phyloP scores from a whole-genome alignment of 2,113 vertebrate genomes.

The Vimba vimba region DNA sequence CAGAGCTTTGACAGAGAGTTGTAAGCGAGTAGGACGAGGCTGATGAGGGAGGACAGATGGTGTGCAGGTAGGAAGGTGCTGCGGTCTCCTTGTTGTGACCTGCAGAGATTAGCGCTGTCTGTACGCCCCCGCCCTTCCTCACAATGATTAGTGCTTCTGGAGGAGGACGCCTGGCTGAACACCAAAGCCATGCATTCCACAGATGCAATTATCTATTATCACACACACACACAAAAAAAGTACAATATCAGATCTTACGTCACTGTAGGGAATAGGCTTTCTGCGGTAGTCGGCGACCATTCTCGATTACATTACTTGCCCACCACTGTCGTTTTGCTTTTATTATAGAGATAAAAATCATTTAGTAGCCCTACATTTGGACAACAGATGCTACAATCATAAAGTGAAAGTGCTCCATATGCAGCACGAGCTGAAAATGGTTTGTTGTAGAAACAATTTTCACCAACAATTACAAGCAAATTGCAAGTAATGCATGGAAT shows the following conservation, averaged over 20 bases:
- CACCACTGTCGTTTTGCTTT: too few species aligned
- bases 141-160: conserved; percentile 29
- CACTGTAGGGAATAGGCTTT: neutral
- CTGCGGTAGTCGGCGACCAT: too few species aligned
- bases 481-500: too few species aligned
- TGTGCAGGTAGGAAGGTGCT: conserved; percentile 59
- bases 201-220: conserved; percentile 6
- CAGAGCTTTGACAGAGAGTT: conserved; percentile 18
- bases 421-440: too few species aligned
- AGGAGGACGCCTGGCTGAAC: conserved; percentile 17
- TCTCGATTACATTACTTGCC: too few species aligned
- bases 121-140: neutral
- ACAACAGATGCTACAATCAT: too few species aligned
- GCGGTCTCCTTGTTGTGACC: conserved; percentile 51
- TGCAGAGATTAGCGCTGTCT: conserved; percentile 52
- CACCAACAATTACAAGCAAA: too few species aligned
- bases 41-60: conserved; percentile 59
- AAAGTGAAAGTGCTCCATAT: too few species aligned
- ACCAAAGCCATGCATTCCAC: conserved; percentile 18
- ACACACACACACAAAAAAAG: neutral
- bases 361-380: too few species aligned
- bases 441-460: too few species aligned
- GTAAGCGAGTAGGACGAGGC: conserved; percentile 26
- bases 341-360: too few species aligned
- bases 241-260: neutral